Conservation (phyloP, 2,113 vertebrate genomes). For the Carassius carassius region DNA sequence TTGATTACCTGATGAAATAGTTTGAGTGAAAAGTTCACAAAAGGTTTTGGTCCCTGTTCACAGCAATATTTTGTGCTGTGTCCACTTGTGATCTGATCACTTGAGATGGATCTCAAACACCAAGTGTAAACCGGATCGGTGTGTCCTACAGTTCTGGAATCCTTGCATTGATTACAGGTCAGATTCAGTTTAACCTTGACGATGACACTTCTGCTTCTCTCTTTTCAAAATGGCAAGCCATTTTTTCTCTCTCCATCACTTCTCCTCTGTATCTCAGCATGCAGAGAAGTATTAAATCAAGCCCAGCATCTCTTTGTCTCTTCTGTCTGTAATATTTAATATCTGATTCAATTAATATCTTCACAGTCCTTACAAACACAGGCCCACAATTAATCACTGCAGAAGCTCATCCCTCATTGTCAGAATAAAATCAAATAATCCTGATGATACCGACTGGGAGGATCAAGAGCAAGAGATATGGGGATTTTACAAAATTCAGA, state of each 20-base stretch:
- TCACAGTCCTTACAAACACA: constrained; percentile 8
- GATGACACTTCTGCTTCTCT: neutral
- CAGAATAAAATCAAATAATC: constrained; percentile 30
- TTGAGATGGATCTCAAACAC: neutral
- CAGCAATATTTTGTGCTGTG: neutral
- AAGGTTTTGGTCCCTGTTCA: neutral
- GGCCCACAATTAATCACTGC: neutral
- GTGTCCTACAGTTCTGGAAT: neutral
- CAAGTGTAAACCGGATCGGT: neutral
- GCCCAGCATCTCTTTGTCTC: neutral
- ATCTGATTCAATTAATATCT: constrained; percentile 43
- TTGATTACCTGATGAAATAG: neutral
- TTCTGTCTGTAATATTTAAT: constrained; percentile 33
- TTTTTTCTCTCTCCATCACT: neutral
- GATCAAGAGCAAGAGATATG: neutral
- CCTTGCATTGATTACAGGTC: neutral
- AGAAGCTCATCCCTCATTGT: constrained; percentile 36
- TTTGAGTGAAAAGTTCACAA: neutral
- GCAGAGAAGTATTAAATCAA: constrained; percentile 12
- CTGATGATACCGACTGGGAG: neutral
- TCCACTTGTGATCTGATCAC: neutral
- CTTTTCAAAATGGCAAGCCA: neutral
- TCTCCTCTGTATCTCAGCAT: constrained; percentile 20
- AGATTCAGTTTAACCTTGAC: neutral
- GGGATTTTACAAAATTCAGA: neutral